Evolutionary conservation across 2,113 vertebrate species (phyloP).

Genomic region (Phylloscopus whistleri): DNA sequence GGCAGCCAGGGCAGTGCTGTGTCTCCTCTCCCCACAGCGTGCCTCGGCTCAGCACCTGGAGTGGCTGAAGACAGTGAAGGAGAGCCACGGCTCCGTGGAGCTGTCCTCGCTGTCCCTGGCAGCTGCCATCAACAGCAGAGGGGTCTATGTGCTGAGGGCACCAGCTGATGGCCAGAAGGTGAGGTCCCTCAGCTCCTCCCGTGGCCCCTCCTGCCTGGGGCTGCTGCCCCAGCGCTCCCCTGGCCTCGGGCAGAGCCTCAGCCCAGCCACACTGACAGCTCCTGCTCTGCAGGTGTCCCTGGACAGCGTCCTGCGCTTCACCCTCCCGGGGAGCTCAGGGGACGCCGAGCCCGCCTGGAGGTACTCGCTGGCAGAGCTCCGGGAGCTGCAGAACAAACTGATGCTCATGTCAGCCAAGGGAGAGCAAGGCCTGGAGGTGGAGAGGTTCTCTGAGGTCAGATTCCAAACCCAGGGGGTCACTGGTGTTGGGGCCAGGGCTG

Average conservation of each 20-base stretch:
- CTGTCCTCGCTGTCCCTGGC: constrained; percentile 90
- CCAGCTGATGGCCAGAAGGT: constrained; percentile 74
- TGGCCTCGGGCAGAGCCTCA: neutral
- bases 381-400: constrained; percentile 92
- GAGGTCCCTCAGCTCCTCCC: neutral
- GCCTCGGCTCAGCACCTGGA: constrained; percentile 89
- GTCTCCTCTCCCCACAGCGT: constrained; percentile 62
- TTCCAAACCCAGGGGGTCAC: neutral
- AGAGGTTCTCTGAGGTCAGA: constrained; percentile 88
- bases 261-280: rapidly evolving
- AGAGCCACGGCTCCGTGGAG: constrained; percentile 95
- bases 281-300: constrained; percentile 76
- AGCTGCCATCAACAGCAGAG: constrained; percentile 88
- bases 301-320: constrained; percentile 76
- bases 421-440: constrained; percentile 87
- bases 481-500: neutral
- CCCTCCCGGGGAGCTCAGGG: constrained; percentile 74
- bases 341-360: constrained; percentile 9
- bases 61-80: constrained; percentile 93
- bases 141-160: constrained; percentile 82
- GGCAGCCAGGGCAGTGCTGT: neutral
- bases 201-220: neutral
- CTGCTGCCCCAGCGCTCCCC: neutral
- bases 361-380: constrained; percentile 86
- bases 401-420: constrained; percentile 97